phyloP scores from a whole-genome alignment of 2,888 invertebrate species.

The Clivina fossor region DNA sequence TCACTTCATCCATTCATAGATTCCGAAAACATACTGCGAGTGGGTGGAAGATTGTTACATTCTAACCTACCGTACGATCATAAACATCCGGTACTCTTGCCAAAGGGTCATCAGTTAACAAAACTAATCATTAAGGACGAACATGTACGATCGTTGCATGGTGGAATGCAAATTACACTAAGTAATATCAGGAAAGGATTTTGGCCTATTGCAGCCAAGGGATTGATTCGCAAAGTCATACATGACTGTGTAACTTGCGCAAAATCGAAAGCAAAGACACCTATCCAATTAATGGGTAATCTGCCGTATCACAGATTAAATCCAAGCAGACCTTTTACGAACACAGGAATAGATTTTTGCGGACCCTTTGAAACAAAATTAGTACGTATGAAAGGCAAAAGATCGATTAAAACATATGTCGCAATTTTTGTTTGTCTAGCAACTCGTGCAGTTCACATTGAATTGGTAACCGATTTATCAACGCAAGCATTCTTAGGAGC shows the following conservation, averaged over 20 bases:
- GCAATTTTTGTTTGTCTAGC: slow-evolving; percentile 41
- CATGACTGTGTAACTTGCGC: slow-evolving; percentile 38
- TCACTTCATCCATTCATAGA: slow-evolving; percentile 22
- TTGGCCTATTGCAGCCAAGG: slow-evolving; percentile 21
- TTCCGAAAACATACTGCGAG: slow-evolving; percentile 24
- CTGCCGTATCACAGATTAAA: slow-evolving; percentile 39
- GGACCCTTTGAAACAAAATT: slow-evolving; percentile 39
- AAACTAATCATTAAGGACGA: slow-evolving; percentile 14
- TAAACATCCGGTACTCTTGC: slow-evolving; percentile 36
- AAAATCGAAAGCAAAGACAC: slow-evolving; percentile 31
- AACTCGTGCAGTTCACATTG: slow-evolving; percentile 42
- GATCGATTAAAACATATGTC: slow-evolving; percentile 28
- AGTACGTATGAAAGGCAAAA: slow-evolving; percentile 29
- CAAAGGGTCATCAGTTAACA: slow-evolving; percentile 11
- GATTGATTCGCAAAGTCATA: slow-evolving; percentile 12
- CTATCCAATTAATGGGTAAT: slow-evolving; percentile 41
- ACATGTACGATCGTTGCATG: slow-evolving; percentile 26
- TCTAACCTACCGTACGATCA: slow-evolving; percentile 15
- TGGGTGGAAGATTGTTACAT: slow-evolving; percentile 33
- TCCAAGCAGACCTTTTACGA: slow-evolving; percentile 39
- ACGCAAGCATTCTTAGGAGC: slow-evolving; percentile 39
- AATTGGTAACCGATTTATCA: slow-evolving; percentile 39
- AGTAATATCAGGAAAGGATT: slow-evolving; percentile 27
- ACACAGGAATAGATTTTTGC: slow-evolving; percentile 40
- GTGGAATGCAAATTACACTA: slow-evolving; percentile 32